Base-by-base conservation (phyloP, 2,888 invertebrate genomes). In the Aromia moschata region DNA sequence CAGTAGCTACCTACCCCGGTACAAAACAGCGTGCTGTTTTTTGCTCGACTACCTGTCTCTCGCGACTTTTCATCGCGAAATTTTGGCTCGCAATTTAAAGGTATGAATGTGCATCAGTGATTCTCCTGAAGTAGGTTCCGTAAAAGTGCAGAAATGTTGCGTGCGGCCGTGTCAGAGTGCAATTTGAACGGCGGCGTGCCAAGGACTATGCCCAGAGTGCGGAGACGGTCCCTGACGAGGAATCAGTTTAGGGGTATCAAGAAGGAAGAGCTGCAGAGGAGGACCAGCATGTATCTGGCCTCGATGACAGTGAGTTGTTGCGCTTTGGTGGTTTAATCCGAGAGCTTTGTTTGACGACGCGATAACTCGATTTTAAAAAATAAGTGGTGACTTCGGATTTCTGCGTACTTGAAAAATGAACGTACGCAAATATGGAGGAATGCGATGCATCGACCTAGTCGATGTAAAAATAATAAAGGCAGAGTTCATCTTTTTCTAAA, bases 231-330 rank as follows among this genome's bases (percentile, higher is more conserved):
- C 45, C 83, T 86, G 47, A 82, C 85, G 59, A 84, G 86, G 74
- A 87, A 87, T 77, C 86, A 85, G 75, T 92, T 92, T 79, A 86
- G 92, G 72, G 93, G 93, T 33, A 83, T 93, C 58, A 91, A 89
- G 76, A 92, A 90, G 79, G 89, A 91, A 74, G 85, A 89, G 73
- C 77, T 92, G 65, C 89, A 90, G 66, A 83, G 87, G 69, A 90
- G 89, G 80, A 89, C 89, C n/a, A 88, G 87, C 74, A 82, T 89
- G 69, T 85, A 89, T 74, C 85, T 92, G 69, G 89, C 89, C 78
- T 87, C 87, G 47, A 91, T 93, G 91, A 93, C 92, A 79, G 93
- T 93, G 85, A 85, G 91, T 90, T 64, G 46, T 36, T 47, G 55
- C 43, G 15, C 18, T 45, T 40, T 43, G 10, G 30, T 16, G n/a